Base-by-base conservation (phyloP, 2,113 vertebrate genomes). In the Calyptommatus sinebrachiatus region DNA sequence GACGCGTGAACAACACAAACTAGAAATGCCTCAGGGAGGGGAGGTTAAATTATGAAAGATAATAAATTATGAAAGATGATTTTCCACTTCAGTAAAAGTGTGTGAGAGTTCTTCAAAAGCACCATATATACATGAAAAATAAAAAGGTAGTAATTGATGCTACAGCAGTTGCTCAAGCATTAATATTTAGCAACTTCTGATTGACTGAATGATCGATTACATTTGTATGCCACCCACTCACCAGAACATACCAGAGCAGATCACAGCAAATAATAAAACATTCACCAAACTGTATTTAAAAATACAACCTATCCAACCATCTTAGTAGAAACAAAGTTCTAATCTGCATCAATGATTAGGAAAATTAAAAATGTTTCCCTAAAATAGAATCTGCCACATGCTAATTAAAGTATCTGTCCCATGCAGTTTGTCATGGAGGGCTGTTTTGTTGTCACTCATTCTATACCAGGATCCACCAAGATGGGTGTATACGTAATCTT, bases 21-120 rank as follows among this genome's bases (percentile, higher is more conserved):
- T 45, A 45, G 75, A 72, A 46, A 77, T 66, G 48, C 46, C 14
- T 71, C 66, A 12, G 31, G 69, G 46, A 75, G 18, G 79, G 48
- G 28, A 67, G 72, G 72, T 41, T 81, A 81, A 76, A 81, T 76
- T 76, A 76, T 81, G 28, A 76, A 69, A 76, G 79, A 76, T 70
- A 81, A 76, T 70, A 69, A 75, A 75, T 75, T 75, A 69, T 61
- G 78, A 72, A 79, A 81, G 24, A 70, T 76, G 53, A 67, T 66
- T 77, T 73, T 72, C 69, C 62, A 66, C 69, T 73, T 77, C 71
- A 29, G 31, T 24, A 72, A 82, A 82, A 73, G 66, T 60, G 70
- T 72, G 69, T 57, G 61, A 77, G 61, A 61, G 11, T 77, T 67
- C 75, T 77, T 82, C 77, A 82, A 66, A n/a, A 71, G 50, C 50